Evolutionary conservation across 2,888 invertebrate genomes (phyloP).

Genomic region (Tromatobia lineatoria): DNA sequence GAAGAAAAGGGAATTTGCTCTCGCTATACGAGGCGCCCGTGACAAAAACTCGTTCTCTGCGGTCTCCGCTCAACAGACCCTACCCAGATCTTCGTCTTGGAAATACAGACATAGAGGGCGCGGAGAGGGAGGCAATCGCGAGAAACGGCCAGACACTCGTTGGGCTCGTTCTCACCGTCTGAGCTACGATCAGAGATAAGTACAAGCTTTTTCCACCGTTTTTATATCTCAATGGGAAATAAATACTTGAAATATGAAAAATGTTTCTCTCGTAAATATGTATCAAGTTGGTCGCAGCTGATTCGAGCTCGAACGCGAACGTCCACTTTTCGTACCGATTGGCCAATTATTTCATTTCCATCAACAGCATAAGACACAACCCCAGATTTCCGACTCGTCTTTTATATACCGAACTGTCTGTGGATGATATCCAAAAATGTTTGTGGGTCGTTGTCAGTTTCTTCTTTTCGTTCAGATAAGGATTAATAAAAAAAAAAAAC

Average conservation of each 20-base stretch:
- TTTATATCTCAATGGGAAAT: neutral
- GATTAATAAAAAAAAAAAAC: no score
- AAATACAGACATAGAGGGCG: neutral
- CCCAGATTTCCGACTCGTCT: no score
- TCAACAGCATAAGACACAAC: no score
- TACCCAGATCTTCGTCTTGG: constrained; percentile 29
- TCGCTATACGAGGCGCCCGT: constrained; percentile 56
- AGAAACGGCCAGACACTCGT: constrained; percentile 48
- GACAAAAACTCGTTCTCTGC: constrained; percentile 64
- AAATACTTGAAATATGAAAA: constrained; percentile 1
- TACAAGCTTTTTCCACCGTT: neutral
- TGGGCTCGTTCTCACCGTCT: constrained; percentile 53
- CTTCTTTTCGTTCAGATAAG: no score
- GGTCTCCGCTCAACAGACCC: constrained; percentile 30
- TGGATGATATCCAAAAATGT: no score
- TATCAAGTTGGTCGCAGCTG: no score
- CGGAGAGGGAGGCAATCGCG: neutral
- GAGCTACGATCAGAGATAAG: constrained; percentile 28
- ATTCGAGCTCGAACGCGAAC: no score
- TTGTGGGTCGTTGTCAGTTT: no score
- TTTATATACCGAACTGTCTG: no score
- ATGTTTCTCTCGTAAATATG: neutral
- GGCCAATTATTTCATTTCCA: no score
- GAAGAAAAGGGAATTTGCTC: constrained; percentile 37
- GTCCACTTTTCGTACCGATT: no score